These are phyloP conservation scores for Magallana angulata DNA, from an alignment of 1,140 invertebrate genomes.

Conservation along the genomic window DNA sequence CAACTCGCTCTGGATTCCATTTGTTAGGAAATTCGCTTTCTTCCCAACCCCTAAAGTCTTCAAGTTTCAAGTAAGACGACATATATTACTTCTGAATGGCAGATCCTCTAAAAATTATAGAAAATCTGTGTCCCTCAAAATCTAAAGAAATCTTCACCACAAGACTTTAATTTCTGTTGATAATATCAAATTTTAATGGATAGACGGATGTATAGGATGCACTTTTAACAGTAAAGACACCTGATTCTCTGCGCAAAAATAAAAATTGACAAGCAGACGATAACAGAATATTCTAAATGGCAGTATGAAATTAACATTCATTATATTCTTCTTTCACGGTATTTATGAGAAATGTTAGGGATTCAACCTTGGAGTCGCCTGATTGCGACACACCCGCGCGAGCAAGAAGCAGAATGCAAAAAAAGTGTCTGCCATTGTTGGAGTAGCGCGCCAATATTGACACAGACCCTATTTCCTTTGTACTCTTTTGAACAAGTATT, in stretches of 20 bases:
- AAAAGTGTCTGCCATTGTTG: background rate
- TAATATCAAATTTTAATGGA: background rate
- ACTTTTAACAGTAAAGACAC: background rate
- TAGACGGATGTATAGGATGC: background rate
- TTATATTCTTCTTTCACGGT: background rate
- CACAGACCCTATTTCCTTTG: background rate
- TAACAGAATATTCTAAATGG: background rate
- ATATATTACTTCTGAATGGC: background rate
- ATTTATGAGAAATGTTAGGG: background rate
- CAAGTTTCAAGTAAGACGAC: slow-evolving; percentile 3
- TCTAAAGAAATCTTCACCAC: background rate
- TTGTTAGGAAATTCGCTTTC: no score
- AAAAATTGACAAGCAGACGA: background rate
- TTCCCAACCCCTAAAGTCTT: background rate
- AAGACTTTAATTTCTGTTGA: background rate
- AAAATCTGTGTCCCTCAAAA: background rate
- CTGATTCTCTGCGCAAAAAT: background rate
- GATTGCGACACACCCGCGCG: background rate
- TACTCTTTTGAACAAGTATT: background rate
- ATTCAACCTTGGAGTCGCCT: background rate
- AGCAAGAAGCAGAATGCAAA: background rate
- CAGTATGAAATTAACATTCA: background rate
- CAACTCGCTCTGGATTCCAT: no score
- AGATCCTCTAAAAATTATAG: background rate
- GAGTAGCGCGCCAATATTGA: background rate